These are phyloP conservation scores for Cantharis rufa DNA, from an alignment of 2,888 invertebrate genomes.

Conservation along the genomic window DNA sequence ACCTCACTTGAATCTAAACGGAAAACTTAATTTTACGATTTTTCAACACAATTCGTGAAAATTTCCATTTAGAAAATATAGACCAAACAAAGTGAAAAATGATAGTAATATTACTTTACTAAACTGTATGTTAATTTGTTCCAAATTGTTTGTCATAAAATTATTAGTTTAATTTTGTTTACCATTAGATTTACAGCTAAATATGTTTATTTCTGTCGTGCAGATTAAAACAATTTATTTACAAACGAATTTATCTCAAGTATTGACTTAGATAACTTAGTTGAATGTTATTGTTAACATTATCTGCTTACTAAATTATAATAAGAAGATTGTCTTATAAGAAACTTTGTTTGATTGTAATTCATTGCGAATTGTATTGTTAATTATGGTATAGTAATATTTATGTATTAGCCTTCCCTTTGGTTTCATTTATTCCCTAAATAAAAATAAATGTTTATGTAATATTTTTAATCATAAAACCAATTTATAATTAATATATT, in stretches of 20 bases:
- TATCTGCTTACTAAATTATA: background rate
- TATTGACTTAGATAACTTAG: background rate
- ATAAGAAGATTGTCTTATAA: too few relatives aligned
- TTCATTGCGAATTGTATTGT: too few relatives aligned
- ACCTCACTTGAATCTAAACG: constrained; percentile 1
- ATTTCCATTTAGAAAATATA: constrained; percentile 11
- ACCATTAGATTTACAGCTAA: background rate
- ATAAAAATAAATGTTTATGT: too few relatives aligned
- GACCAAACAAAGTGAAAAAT: constrained; percentile 19
- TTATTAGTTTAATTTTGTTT: background rate
- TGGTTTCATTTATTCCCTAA: too few relatives aligned
- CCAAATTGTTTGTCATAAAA: background rate
- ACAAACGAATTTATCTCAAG: background rate
- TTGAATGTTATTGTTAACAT: background rate
- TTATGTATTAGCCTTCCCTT: too few relatives aligned
- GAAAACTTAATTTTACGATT: constrained; percentile 6
- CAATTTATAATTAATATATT: too few relatives aligned
- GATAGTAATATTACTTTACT: constrained; percentile 3
- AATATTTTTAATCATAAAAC: too few relatives aligned
- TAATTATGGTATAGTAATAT: too few relatives aligned
- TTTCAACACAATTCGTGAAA: constrained; percentile 11
- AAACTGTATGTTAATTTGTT: constrained; percentile 5
- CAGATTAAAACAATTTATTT: background rate
- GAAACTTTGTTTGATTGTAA: too few relatives aligned
- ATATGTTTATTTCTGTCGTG: background rate